Evolutionary conservation across 2,888 invertebrate species (phyloP).

Genomic region (Brachycybe producta): DNA sequence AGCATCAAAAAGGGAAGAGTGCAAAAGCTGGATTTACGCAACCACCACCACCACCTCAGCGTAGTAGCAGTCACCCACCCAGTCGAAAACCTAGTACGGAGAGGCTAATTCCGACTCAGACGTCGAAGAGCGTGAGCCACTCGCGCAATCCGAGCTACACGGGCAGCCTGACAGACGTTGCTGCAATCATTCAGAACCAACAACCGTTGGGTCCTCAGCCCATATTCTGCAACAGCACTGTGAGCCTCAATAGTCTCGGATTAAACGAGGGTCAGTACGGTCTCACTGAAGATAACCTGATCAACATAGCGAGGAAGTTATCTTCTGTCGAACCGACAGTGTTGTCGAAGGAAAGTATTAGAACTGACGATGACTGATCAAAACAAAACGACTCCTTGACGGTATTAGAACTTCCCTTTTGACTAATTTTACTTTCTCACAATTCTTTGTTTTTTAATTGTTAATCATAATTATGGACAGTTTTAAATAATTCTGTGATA

Average conservation of each 20-base stretch:
- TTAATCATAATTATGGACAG: too few species aligned
- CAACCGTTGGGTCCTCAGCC: conserved; percentile 25
- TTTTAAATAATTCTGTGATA: too few species aligned
- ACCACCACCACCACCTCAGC: conserved; percentile 17
- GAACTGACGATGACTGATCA: too few species aligned
- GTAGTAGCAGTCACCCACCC: conserved; percentile 26
- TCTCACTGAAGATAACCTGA: too few species aligned
- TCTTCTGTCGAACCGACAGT: too few species aligned
- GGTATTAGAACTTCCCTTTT: too few species aligned
- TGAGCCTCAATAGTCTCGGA: conserved; percentile 51
- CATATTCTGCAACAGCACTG: conserved; percentile 72
- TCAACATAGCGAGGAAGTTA: too few species aligned
- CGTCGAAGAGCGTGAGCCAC: conserved; percentile 31
- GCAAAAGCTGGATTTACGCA: conserved; percentile 19
- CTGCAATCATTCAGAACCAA: conserved; percentile 24
- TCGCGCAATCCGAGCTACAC: conserved; percentile 32
- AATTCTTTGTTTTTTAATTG: too few species aligned
- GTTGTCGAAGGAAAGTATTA: too few species aligned
- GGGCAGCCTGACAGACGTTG: conserved; percentile 27
- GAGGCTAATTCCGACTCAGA: conserved; percentile 15
- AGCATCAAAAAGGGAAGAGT: conserved; percentile 22
- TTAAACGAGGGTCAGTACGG: conserved; percentile 6
- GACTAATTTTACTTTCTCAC: too few species aligned
- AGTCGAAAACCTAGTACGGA: conserved; percentile 25
- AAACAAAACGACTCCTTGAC: too few species aligned